Conservation (phyloP, 2,113 vertebrate species). For the Podilymbus podiceps region DNA sequence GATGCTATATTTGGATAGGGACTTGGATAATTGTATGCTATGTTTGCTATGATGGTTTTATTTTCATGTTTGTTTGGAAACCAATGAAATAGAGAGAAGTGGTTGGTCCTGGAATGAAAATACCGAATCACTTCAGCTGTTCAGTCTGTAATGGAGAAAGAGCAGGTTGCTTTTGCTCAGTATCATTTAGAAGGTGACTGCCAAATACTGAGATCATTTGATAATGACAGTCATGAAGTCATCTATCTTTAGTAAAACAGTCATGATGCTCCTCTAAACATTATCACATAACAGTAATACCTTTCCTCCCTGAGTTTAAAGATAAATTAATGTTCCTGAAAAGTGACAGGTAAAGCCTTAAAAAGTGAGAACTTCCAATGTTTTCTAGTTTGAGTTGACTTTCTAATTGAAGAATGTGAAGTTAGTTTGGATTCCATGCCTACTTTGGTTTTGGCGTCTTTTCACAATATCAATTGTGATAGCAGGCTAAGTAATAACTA, state of each 20-base stretch:
- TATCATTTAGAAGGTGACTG: neutral
- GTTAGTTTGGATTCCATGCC: neutral
- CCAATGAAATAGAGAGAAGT: neutral
- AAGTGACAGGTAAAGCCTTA: neutral
- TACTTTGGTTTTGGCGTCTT: neutral
- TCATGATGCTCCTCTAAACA: neutral
- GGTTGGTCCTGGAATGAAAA: neutral
- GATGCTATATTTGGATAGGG: neutral
- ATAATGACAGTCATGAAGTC: neutral
- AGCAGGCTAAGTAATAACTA: slow-evolving; percentile 13
- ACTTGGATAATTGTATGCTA: neutral
- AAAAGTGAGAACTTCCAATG: neutral
- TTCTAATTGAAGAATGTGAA: neutral
- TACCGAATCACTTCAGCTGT: neutral
- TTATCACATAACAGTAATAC: neutral
- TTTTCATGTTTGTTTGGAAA: neutral
- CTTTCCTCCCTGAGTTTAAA: neutral
- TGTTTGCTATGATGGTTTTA: neutral
- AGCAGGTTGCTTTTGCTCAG: neutral
- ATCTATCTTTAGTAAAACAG: neutral
- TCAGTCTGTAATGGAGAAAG: neutral
- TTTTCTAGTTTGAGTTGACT: neutral
- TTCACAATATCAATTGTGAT: neutral
- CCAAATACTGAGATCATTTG: neutral
- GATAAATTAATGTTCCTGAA: neutral